Percentiles rank a stretch among this genome's conserved stretches.
Evolutionary conservation across 2,113 vertebrate genomes (phyloP).

Genomic region (Varanus komodoensis): DNA sequence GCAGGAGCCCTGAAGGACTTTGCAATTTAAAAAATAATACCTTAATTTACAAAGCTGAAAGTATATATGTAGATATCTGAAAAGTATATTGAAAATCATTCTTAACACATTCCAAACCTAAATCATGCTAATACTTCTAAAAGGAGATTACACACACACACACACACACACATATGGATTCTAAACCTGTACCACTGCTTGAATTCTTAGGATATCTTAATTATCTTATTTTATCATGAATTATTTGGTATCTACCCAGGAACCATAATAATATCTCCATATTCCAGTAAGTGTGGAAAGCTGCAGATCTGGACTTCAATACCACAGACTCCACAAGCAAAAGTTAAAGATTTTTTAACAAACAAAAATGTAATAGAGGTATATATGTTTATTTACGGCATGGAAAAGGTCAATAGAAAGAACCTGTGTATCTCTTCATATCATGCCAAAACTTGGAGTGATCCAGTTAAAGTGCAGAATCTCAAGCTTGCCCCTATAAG

Average conservation of each 20-base stretch:
- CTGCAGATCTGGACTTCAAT: not conserved
- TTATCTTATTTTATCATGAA: not conserved
- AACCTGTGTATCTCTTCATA: not conserved
- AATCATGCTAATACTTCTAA: not conserved
- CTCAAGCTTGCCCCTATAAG: too few relatives aligned
- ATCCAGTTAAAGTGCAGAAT: too few relatives aligned
- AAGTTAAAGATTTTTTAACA: not conserved
- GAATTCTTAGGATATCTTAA: not conserved
- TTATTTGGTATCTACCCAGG: not conserved
- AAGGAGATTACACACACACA: too few relatives aligned
- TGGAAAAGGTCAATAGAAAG: not conserved
- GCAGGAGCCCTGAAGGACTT: not conserved
- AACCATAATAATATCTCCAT: not conserved
- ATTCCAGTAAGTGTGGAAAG: not conserved
- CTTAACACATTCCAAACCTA: not conserved
- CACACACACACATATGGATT: not conserved
- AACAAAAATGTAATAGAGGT: not conserved
- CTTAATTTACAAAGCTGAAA: slow-evolving; percentile 40
- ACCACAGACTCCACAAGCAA: not conserved
- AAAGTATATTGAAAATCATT: not conserved
- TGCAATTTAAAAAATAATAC: slow-evolving; percentile 16
- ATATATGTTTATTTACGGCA: not conserved
- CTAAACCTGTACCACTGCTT: fast-evolving
- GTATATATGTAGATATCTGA: slow-evolving; percentile 16
- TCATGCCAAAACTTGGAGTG: too few relatives aligned